Percentiles rank a stretch among this genome's conserved stretches.
These are phyloP conservation scores for Epiblema foenella DNA, from an alignment of 2,888 invertebrate species.

Conservation along the genomic window DNA sequence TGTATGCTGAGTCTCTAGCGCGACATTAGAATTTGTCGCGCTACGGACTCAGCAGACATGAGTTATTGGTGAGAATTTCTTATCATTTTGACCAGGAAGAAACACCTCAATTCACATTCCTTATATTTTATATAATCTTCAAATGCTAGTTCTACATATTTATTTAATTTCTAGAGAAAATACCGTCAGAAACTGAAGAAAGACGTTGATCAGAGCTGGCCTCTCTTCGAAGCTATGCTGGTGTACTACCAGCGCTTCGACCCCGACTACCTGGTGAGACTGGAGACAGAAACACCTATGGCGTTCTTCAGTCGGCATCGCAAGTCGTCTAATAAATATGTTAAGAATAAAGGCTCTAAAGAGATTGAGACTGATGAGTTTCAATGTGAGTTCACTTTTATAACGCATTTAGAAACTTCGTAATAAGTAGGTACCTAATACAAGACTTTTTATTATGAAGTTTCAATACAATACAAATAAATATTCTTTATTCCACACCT, in stretches of 20 bases:
- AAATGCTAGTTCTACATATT: background rate
- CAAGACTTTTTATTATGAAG: too few species aligned
- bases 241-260: constrained; percentile 66
- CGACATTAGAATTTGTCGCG: too few species aligned
- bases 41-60: too few species aligned
- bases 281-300: constrained; percentile 60
- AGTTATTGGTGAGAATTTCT: too few species aligned
- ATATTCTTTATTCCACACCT: too few species aligned
- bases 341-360: constrained; percentile 50
- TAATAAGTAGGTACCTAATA: too few species aligned
- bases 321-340: constrained; percentile 52
- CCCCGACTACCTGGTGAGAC: constrained; percentile 58
- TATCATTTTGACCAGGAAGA: too few species aligned
- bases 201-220: constrained; percentile 64
- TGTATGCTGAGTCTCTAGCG: too few species aligned
- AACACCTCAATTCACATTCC: too few species aligned
- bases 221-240: constrained; percentile 67
- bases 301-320: constrained; percentile 51
- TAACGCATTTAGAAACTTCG: background rate
- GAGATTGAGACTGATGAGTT: constrained; percentile 66
- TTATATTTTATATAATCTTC: too few species aligned
- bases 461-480: too few species aligned
- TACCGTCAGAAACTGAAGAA: constrained; percentile 67
- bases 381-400: constrained; percentile 65
- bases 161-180: constrained; percentile 65